Evolutionary conservation across 2,797 vertebrate genomes (phyloP).

Genomic region (Rallus crepitans): DNA sequence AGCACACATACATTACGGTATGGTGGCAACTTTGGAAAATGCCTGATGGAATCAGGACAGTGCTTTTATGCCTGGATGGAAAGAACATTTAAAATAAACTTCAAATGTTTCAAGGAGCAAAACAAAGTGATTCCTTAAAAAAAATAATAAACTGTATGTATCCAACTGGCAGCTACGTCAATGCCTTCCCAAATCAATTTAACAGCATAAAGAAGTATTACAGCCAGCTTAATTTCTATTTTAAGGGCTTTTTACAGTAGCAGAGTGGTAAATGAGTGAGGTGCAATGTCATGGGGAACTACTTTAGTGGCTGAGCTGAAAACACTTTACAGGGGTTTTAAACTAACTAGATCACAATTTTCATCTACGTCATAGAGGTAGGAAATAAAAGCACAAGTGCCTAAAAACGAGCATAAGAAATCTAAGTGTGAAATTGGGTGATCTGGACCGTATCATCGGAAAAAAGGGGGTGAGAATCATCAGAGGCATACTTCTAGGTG

Average conservation of each 20-base stretch:
- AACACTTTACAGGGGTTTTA: background rate
- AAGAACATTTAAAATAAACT: background rate
- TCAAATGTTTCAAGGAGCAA: background rate
- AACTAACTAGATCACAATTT: background rate
- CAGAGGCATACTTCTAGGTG: background rate
- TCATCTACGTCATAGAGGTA: conserved; percentile 23
- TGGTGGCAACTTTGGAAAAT: background rate
- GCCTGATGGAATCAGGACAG: background rate
- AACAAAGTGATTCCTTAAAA: background rate
- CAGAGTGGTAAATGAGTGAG: conserved; percentile 13
- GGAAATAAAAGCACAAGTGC: background rate
- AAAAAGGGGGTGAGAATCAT: background rate
- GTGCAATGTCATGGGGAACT: background rate
- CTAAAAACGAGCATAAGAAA: background rate
- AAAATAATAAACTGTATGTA: background rate
- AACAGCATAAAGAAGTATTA: conserved; percentile 13
- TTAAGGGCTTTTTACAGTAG: conserved; percentile 8
- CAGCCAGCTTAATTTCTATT: conserved; percentile 21
- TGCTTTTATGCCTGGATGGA: background rate
- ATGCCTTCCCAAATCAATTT: conserved; percentile 15
- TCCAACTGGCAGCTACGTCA: conserved; percentile 30
- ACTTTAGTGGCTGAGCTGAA: background rate
- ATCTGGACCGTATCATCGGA: conserved; percentile 7
- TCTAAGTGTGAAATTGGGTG: background rate
- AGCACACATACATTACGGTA: background rate